phyloP scores from a whole-genome alignment of 2,797 vertebrate species.

The Melanotaenia nigrans region DNA sequence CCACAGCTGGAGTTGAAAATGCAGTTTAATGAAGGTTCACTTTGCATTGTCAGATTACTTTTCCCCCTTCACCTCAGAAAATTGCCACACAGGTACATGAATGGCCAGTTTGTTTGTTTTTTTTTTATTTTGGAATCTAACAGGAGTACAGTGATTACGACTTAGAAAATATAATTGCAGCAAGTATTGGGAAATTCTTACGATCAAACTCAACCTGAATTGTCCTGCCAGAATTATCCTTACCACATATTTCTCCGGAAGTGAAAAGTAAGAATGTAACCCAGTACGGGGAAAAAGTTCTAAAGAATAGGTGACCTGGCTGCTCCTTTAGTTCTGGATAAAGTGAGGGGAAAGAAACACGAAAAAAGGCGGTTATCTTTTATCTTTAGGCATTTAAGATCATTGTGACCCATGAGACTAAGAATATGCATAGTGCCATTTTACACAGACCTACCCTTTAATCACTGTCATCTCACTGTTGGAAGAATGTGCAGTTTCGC shows the following conservation, averaged over 20 bases:
- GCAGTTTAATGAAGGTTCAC: background rate
- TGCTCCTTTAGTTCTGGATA: background rate
- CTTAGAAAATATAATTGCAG: background rate
- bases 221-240: background rate
- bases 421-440: constrained; percentile 2
- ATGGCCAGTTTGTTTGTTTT: background rate
- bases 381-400: background rate
- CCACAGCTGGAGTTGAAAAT: background rate
- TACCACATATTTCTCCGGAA: background rate
- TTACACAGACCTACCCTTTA: constrained; percentile 31
- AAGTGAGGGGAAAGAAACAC: background rate
- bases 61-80: background rate
- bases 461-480: constrained; percentile 37
- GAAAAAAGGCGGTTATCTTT: background rate
- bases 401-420: background rate
- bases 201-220: background rate
- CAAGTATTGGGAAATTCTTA: background rate
- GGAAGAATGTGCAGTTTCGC: constrained; percentile 31
- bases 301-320: background rate
- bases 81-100: background rate
- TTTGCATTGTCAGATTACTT: background rate
- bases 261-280: background rate
- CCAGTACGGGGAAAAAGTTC: background rate
- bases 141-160: background rate
- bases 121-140: constrained; percentile 3